These are phyloP conservation scores for Aphelenchoides fujianensis DNA, from an alignment of 1,140 invertebrate genomes.

Conservation along the genomic window DNA sequence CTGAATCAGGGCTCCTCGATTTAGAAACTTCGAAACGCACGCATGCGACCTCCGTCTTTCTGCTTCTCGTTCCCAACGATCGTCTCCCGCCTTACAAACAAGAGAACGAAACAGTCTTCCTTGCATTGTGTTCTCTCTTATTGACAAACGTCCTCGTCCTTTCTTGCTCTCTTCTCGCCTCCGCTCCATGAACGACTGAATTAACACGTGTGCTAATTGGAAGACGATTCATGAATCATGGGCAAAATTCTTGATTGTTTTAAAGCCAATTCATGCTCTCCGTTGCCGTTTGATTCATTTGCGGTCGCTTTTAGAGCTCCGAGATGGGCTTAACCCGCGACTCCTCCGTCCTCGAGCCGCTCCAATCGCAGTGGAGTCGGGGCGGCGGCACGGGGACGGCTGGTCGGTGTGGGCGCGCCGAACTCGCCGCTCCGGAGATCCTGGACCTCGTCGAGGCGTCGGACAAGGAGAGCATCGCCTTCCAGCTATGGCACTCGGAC, in stretches of 20 bases:
- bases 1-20: background rate
- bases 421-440: slow-evolving; percentile 40
- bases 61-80: background rate
- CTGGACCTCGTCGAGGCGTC: slow-evolving; percentile 25
- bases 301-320: slow-evolving; percentile 28
- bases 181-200: background rate
- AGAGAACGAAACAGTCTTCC: too few relatives aligned
- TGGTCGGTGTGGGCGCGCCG: slow-evolving; percentile 16
- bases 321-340: slow-evolving; percentile 37
- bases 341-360: slow-evolving; percentile 36
- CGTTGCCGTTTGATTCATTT: slow-evolving; percentile 9
- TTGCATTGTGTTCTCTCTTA: too few relatives aligned
- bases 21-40: background rate
- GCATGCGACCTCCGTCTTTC: background rate
- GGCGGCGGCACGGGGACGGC: slow-evolving; percentile 4
- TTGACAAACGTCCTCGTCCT: too few relatives aligned
- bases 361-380: slow-evolving; percentile 30
- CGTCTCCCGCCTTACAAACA: background rate
- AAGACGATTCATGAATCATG: too few relatives aligned
- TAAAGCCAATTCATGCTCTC: background rate
- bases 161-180: too few relatives aligned
- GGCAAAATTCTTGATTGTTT: too few relatives aligned
- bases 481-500: slow-evolving; percentile 43
- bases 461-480: slow-evolving; percentile 39
- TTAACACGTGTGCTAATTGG: too few relatives aligned